phyloP scores from a whole-genome alignment of 2,888 invertebrate genomes.

The Xylota segnis region DNA sequence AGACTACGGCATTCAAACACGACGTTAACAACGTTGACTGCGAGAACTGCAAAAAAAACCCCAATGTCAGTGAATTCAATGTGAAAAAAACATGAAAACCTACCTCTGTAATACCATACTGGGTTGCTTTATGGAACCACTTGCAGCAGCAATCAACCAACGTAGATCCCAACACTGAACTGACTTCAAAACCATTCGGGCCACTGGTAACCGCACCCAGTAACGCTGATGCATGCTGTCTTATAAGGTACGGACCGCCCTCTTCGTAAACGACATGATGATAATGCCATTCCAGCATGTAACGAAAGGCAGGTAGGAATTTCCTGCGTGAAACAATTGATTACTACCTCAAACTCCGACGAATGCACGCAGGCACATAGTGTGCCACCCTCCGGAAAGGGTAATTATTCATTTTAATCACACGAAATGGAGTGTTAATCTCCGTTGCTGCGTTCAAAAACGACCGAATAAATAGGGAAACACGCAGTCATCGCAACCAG shows the following conservation, averaged over 20 bases:
- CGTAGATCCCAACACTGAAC: conserved; percentile 79
- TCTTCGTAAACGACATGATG: conserved; percentile 82
- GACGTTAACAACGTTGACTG: conserved; percentile 82
- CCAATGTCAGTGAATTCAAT: background rate
- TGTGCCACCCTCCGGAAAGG: conserved; percentile 13
- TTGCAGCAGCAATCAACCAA: conserved; percentile 82
- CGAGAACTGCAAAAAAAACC: conserved; percentile 80
- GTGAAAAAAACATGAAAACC: conserved; percentile 14
- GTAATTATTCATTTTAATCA: conserved; percentile 39
- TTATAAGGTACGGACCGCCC: conserved; percentile 82
- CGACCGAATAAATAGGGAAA: conserved; percentile 54
- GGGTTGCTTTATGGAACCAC: conserved; percentile 82
- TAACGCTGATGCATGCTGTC: conserved; percentile 84
- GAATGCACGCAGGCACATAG: conserved; percentile 40
- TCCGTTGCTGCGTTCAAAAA: background rate
- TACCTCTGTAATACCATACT: conserved; percentile 81
- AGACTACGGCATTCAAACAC: conserved; percentile 80
- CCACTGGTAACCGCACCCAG: conserved; percentile 81
- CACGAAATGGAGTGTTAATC: conserved; percentile 36
- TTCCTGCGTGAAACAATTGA: conserved; percentile 79
- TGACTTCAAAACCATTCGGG: conserved; percentile 80
- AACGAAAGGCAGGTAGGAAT: conserved; percentile 82
- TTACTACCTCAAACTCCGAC: conserved; percentile 30
- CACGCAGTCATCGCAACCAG: conserved; percentile 12
- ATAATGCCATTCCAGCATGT: conserved; percentile 84